Conservation (phyloP, 2,113 vertebrate species). For the Atherinomorus stipes region DNA sequence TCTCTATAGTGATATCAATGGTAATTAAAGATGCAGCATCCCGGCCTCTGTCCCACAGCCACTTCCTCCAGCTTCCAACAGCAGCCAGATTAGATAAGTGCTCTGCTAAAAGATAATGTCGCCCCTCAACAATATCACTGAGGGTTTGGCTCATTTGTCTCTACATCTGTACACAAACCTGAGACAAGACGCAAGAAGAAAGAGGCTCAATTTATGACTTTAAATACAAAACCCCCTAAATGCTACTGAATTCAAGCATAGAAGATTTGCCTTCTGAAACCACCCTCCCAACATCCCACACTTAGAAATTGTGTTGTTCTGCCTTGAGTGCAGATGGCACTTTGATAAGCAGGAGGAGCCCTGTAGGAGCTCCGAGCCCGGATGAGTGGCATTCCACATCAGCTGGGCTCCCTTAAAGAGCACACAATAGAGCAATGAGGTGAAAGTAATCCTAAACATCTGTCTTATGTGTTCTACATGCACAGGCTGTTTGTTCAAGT, state of each 20-base stretch:
- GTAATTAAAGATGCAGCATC: slow-evolving; percentile 85
- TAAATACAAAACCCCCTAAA: neutral
- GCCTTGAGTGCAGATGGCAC: slow-evolving; percentile 75
- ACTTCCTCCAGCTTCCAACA: slow-evolving; percentile 75
- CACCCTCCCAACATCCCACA: slow-evolving; percentile 7
- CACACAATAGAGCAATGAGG: slow-evolving; percentile 81
- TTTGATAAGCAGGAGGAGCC: slow-evolving; percentile 72
- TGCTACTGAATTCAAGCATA: neutral
- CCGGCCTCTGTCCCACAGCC: slow-evolving; percentile 68
- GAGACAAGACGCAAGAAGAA: neutral
- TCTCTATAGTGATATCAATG: slow-evolving; percentile 82
- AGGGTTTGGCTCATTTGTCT: slow-evolving; percentile 69
- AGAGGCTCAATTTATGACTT: neutral
- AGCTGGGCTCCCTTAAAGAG: slow-evolving; percentile 80
- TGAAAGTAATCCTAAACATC: slow-evolving; percentile 84
- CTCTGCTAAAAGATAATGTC: slow-evolving; percentile 78
- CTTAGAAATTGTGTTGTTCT: slow-evolving; percentile 40
- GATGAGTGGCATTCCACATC: slow-evolving; percentile 80
- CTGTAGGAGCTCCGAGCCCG: slow-evolving; percentile 66
- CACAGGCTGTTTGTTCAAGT: slow-evolving; percentile 81
- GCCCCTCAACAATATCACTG: slow-evolving; percentile 72
- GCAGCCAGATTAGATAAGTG: slow-evolving; percentile 83
- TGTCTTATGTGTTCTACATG: slow-evolving; percentile 80
- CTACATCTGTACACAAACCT: slow-evolving; percentile 67
- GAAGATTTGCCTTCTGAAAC: neutral